These are phyloP conservation scores for Agrypnus murinus DNA, from an alignment of 2,888 invertebrate genomes.

Conservation along the genomic window DNA sequence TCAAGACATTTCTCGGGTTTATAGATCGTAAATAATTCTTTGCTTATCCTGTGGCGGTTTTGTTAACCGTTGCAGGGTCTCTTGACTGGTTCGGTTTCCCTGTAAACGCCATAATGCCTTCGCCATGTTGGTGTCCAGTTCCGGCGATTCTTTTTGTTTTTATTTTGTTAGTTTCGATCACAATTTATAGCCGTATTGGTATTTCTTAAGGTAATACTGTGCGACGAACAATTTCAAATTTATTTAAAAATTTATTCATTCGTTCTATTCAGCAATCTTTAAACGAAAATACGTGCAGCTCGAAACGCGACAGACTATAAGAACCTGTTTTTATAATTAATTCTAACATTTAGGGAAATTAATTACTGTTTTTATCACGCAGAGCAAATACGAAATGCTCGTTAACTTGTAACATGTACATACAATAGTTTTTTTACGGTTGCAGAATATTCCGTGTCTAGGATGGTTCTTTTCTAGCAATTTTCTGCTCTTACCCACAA, in stretches of 20 bases:
- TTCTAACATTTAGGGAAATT: conserved; percentile 37
- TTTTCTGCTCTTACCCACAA: conserved; percentile 53
- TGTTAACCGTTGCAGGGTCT: conserved; percentile 28
- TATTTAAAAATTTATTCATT: conserved; percentile 33
- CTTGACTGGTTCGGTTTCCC: conserved; percentile 32
- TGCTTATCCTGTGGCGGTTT: conserved; percentile 32
- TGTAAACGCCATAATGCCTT: conserved; percentile 40
- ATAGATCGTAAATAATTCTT: conserved; percentile 43
- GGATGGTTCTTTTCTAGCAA: conserved; percentile 50
- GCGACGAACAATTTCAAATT: conserved; percentile 28
- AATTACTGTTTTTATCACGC: conserved; percentile 30
- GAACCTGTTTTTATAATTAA: conserved; percentile 39
- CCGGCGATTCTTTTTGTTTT: conserved; percentile 39
- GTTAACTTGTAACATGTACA: conserved; percentile 10
- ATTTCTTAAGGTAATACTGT: conserved; percentile 29
- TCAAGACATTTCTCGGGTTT: conserved; percentile 37
- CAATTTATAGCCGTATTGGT: conserved; percentile 39
- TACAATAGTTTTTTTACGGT: conserved; percentile 29
- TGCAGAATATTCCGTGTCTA: conserved; percentile 47
- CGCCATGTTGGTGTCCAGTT: conserved; percentile 43
- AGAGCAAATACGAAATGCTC: conserved; percentile 19
- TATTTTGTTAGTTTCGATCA: conserved; percentile 32
- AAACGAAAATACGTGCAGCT: conserved; percentile 19
- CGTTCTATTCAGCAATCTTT: conserved; percentile 19
- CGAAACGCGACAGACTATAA: conserved; percentile 20